Base-by-base conservation (phyloP, 1,140 invertebrate species). In the Probaryconus sp. region DNA sequence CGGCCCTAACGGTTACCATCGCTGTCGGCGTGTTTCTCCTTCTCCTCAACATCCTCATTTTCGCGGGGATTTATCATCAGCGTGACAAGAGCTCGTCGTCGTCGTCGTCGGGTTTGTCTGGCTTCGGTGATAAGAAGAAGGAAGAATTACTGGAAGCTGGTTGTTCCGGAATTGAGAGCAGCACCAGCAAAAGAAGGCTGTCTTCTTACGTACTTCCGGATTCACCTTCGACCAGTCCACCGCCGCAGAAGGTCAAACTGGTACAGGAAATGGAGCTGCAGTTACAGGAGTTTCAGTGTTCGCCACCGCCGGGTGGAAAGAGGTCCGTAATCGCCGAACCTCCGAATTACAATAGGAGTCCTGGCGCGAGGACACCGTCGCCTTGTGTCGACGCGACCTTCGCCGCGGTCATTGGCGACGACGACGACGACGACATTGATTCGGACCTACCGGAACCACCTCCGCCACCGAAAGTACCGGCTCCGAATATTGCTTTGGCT, bases 11-110 rank as follows among this genome's bases (percentile, higher is more conserved):
- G n/a, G 93, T 98, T 2, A 98, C 96, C 0, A 95, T 98, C 48
- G 95, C 95, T 0, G 94, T 98, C 1, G 97, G 97, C 0, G 96
- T 94, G 63, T 94, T 95, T 58, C 88, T 95, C 4, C 89, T 99
- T 2, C 90, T 98, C 5, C 89, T 98, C 1, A 98, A 99, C 83
- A 92, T 98, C 4, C 89, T 98, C 0, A 97, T 98, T 43, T 98
- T 98, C 80, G 96, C 95, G 24, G 96, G 95, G 20, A 96, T 98
- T 30, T 98, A 97, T 81, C 96, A 97, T 79, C 95, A 97, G 82
- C 90, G 95, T 5, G 94, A 95, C 75, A 90, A 93, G 20, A 81
- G 82, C 40, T 76, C 75, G 0, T 24, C 77, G 85, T 90, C 45
- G 84, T 87, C 18, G 5, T 75, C 67, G 2, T 78, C 77, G 16